Percentiles rank a stretch among this genome's conserved stretches.
Conservation (phyloP, 2,113 vertebrate genomes). For the Poeciliopsis retropinna region DNA sequence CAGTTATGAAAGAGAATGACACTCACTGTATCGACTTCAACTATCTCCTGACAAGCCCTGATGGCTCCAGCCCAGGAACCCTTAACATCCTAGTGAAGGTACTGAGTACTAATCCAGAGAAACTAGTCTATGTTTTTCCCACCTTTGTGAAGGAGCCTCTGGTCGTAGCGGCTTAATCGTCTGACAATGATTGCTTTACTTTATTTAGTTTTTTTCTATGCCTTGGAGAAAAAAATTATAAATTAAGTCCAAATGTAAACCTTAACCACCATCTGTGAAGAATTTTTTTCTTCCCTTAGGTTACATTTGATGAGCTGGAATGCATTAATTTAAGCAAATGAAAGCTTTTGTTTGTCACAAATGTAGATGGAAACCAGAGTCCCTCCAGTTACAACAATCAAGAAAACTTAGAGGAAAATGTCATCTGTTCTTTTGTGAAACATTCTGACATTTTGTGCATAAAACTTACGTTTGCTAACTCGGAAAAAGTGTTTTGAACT, state of each 20-base stretch:
- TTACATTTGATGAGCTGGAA: constrained; percentile 6
- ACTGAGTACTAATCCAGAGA: background rate
- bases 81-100: constrained; percentile 92
- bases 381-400: constrained; percentile 6
- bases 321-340: constrained; percentile 15
- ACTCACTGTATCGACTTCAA: constrained; percentile 99
- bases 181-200: background rate
- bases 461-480: background rate
- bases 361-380: constrained; percentile 23
- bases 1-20: constrained; percentile 98
- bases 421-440: constrained; percentile 26
- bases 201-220: background rate
- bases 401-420: constrained; percentile 26
- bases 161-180: background rate
- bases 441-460: constrained; percentile 17
- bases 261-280: background rate
- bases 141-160: background rate
- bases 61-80: constrained; percentile 88
- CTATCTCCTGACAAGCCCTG: constrained; percentile 91
- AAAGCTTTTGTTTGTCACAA: constrained; percentile 20
- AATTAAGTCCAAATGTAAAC: constrained; percentile 5
- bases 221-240: constrained; percentile 5
- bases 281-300: constrained; percentile 1
- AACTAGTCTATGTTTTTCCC: background rate
- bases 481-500: background rate